Evolutionary conservation across 2,888 invertebrate species (phyloP), one percentile per base, ranked within the genome.

Genomic region (Chrysomela aeneicollis): DNA sequence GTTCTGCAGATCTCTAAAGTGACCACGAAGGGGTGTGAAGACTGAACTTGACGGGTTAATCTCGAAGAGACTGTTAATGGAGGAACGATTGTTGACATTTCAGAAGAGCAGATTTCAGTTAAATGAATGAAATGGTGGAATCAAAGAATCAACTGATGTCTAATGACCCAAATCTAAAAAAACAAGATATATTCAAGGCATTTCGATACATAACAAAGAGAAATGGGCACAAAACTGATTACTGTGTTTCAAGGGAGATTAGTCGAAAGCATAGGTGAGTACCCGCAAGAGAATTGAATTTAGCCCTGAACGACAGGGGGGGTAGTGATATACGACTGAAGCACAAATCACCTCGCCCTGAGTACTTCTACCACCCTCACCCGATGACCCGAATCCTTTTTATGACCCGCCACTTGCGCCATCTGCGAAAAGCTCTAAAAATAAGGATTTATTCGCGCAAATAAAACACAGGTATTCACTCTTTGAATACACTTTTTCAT

Each of bases 381-480:
- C 15, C 42, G 15, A 15, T 42, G 42, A 42, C 42, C 42, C 12
- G 42, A 42, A 42, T 42, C 42, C 42, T 8, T 42, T 42, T 42
- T 15, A 42, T 15, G 42, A 42, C 15, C 42, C 42, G 9, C 12
- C 42, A 15, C 4, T 4, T 12, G 3, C 42, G 42, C 42, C 42
- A 42, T 42, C 42, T 42, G 42, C 42, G 42, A 15, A 4, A 2
- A 3, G 42, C 42, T 15, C 42, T 42, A 15, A n/a, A 42, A 15
- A 15, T 1, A 26, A 42, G 42, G 42, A 42, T 42, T 15, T 15
- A 42, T 42, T 42, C 42, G 3, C 15, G 42, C 15, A 6, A 42
- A 42, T 42, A 42, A 42, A 42, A 42, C 42, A 42, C 42, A 42
- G 42, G 42, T 42, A 42, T 42, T 42, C 42, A 42, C 42, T 42